Conservation (phyloP, 2,797 vertebrate genomes). For the Morus bassanus region DNA sequence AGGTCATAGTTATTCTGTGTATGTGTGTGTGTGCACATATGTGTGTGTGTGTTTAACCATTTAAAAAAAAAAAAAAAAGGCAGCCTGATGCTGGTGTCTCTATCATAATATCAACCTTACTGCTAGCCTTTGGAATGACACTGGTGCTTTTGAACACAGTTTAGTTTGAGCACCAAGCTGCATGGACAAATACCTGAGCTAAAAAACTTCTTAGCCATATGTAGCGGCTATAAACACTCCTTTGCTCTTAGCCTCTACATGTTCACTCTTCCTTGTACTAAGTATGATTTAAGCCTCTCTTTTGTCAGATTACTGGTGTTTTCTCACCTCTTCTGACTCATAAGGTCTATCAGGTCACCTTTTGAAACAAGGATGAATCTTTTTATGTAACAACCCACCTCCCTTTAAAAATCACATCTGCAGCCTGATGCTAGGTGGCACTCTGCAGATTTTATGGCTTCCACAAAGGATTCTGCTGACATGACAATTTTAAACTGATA, state of each 20-base stretch:
- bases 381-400: neutral
- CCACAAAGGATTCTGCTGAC: neutral
- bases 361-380: neutral
- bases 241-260: neutral
- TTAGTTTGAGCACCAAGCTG: neutral
- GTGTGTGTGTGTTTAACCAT: neutral
- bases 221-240: neutral
- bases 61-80: neutral
- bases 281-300: neutral
- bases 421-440: neutral
- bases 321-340: neutral
- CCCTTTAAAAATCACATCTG: neutral
- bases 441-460: neutral
- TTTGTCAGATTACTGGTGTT: neutral
- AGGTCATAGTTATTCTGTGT: neutral
- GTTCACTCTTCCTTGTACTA: neutral
- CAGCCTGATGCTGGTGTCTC: neutral
- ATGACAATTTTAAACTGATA: neutral
- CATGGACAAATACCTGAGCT: neutral
- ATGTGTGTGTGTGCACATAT: accelerated
- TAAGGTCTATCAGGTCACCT: neutral
- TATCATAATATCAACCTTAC: neutral
- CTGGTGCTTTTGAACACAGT: neutral
- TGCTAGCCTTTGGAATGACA: neutral
- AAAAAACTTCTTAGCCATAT: neutral